Evolutionary conservation across 1,140 invertebrate genomes (phyloP).

Genomic region (Protaetia brevitarsis): DNA sequence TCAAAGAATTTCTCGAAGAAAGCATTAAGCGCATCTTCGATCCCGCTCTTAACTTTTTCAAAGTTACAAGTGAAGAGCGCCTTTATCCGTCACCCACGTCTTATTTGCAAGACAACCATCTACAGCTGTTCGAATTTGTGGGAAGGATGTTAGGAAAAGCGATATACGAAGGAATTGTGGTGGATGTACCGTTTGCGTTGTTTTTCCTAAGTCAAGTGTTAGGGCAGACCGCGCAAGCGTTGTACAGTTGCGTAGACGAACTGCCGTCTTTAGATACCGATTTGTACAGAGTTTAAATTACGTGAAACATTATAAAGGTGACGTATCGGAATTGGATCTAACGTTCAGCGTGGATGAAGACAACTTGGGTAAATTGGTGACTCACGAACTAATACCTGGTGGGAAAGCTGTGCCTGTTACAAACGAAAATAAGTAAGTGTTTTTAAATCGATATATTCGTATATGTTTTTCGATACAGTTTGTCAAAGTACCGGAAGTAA

Average conservation of each 20-base stretch:
- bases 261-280: constrained; percentile 94
- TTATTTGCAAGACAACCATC: constrained; percentile 90
- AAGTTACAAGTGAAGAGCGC: constrained; percentile 89
- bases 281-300: constrained; percentile 95
- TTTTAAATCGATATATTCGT: neutral
- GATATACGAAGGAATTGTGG: constrained; percentile 80
- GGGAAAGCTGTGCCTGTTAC: constrained; percentile 91
- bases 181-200: constrained; percentile 95
- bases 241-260: constrained; percentile 97
- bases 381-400: constrained; percentile 88
- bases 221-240: constrained; percentile 85
- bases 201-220: constrained; percentile 97
- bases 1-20: constrained; percentile 97
- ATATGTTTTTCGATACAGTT: too few species aligned
- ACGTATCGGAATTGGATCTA: constrained; percentile 88
- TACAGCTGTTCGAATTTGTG: constrained; percentile 96
- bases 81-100: constrained; percentile 96
- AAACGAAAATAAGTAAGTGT: constrained; percentile 91
- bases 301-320: constrained; percentile 94
- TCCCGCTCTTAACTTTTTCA: constrained; percentile 91
- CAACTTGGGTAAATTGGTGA: constrained; percentile 85
- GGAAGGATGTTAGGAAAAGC: constrained; percentile 97
- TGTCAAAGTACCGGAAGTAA: too few species aligned
- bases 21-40: constrained; percentile 97
- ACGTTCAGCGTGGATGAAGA: constrained; percentile 98